These are phyloP conservation scores for Drosophila mettleri DNA, from an alignment of 2,888 invertebrate species.

Conservation along the genomic window DNA sequence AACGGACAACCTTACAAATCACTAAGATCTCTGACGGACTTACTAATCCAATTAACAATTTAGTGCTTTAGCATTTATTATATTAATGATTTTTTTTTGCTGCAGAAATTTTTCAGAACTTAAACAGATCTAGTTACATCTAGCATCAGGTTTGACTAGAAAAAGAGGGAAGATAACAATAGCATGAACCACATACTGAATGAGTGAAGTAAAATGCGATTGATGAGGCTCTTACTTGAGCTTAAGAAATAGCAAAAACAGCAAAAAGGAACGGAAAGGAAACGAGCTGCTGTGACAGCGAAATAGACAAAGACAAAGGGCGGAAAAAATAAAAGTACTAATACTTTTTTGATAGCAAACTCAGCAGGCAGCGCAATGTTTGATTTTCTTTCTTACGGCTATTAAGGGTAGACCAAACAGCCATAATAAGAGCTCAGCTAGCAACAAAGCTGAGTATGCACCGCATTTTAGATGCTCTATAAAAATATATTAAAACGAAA, in stretches of 20 bases:
- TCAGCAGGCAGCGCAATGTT: conserved; percentile 15
- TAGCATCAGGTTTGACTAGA: background rate
- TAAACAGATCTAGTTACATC: background rate
- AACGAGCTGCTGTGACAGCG: conserved; percentile 4
- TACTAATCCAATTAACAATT: background rate
- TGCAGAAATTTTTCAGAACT: background rate
- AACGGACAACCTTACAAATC: background rate
- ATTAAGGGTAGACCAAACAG: conserved; percentile 19
- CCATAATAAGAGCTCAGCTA: background rate
- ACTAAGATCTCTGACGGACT: background rate
- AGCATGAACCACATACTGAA: background rate
- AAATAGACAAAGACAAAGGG: conserved; percentile 17
- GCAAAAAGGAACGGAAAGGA: background rate
- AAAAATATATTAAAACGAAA: background rate
- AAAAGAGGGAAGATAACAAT: background rate
- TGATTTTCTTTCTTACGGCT: conserved; percentile 26
- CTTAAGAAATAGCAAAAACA: background rate
- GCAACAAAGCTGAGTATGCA: background rate
- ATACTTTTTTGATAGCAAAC: conserved; percentile 14
- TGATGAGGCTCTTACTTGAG: background rate
- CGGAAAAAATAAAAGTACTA: conserved; percentile 3
- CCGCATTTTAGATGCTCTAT: conserved; percentile 12
- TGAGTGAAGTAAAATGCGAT: background rate
- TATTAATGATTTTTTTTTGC: background rate
- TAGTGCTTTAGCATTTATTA: background rate